Conservation (phyloP, 2,113 vertebrate genomes). For the Trogon melanurus region DNA sequence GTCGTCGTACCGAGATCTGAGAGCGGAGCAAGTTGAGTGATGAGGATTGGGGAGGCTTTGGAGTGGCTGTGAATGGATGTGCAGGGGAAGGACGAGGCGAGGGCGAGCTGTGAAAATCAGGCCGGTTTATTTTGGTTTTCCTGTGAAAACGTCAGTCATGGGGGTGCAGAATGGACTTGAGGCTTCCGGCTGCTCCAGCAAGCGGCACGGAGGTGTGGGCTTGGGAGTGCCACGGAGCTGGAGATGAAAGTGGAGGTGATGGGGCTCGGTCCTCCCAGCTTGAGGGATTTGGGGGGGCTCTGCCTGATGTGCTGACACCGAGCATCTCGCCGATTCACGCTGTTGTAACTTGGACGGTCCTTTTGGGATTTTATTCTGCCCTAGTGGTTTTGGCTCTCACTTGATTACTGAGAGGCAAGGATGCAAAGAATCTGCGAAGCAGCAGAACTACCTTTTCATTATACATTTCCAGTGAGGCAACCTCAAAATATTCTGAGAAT, state of each 20-base stretch:
- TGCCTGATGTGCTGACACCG: not conserved
- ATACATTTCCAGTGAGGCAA: not conserved
- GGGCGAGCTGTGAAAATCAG: not conserved
- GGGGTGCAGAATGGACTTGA: not conserved
- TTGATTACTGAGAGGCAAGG: not conserved
- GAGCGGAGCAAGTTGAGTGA: not conserved
- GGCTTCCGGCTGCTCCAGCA: not conserved
- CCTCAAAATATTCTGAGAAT: slow-evolving; percentile 57
- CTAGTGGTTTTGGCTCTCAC: not conserved
- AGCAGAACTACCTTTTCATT: slow-evolving; percentile 33
- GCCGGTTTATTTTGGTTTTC: not conserved
- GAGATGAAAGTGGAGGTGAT: not conserved
- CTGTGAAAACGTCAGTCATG: not conserved
- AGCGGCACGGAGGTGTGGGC: not conserved
- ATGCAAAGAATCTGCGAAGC: not conserved
- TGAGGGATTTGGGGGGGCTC: not conserved
- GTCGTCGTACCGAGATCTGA: not conserved
- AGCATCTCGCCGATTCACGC: fast-evolving
- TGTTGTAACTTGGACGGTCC: not conserved
- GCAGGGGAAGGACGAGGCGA: not conserved
- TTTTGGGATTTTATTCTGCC: not conserved
- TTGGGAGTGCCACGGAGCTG: not conserved
- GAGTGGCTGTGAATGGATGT: slow-evolving; percentile 29
- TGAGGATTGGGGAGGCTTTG: not conserved
- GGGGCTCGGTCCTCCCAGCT: not conserved